Base-by-base conservation (phyloP, 2,113 vertebrate species). In the Melanostigma gelatinosum region DNA sequence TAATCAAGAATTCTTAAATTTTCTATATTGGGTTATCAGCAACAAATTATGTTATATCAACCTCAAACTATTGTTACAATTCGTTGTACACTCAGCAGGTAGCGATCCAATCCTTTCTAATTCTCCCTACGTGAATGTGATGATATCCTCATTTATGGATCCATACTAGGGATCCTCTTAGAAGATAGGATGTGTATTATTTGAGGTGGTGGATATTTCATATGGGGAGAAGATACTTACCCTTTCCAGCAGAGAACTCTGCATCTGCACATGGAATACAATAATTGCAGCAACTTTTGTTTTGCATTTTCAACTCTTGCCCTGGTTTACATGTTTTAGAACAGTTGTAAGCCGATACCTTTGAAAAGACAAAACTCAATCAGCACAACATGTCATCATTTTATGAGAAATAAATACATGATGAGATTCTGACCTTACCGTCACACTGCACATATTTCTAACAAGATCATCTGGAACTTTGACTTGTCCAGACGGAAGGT, bases 301-400 rank as follows among this genome's bases (percentile, higher is more conserved):
- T 1, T n/a, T 24, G 1, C 16, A 0, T 6, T 42, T 62, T 50
- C n/a, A 93, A 18, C 63, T 86, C 58, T 1, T 85, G 52, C 38
- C 91, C 92, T 4, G 73, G 54, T 11, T 36, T 0, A 69, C 93
- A 94, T 0, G 27, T 90, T 88, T 93, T 93, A 22, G 18, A 88
- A 82, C 93, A 94, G 44, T 85, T 87, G 62, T 64, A 87, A 46
- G 4, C 79, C 18, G 87, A 78, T 1, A 82, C 76, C 84, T 89
- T 61, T 36, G 27, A 6, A 65, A 68, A 32, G 11, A 61, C 1
- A 57, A 38, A 58, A 75, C 18, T 54, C 6, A 50, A 52, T 74
- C 5, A 69, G 61, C 20, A 1, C 6, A 54, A 52, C 9, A 40
- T 32, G 4, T 11, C 40, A 66, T 1, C 1, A 64, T 70, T 63